These are phyloP conservation scores for Plutomurus gul DNA, from an alignment of 1,140 invertebrate genomes.

Conservation along the genomic window DNA sequence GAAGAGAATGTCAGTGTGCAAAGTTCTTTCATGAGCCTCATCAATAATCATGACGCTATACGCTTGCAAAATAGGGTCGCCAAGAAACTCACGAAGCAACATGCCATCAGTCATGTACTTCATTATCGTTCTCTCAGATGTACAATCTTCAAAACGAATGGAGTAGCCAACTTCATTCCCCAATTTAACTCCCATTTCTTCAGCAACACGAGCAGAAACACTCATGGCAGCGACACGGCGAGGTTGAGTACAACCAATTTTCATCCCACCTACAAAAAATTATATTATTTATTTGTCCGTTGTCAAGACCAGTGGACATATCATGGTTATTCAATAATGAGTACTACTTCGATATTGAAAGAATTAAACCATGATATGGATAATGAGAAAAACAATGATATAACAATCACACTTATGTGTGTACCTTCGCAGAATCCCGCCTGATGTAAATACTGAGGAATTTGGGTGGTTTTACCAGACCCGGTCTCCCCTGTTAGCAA, in stretches of 20 bases:
- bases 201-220: conserved; percentile 72
- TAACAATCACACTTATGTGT: background rate
- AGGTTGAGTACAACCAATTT: conserved; percentile 78
- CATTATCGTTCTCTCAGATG: conserved; percentile 66
- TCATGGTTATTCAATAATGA: background rate
- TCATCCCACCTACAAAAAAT: conserved; percentile 68
- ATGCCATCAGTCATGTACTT: conserved; percentile 99
- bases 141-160: conserved; percentile 80
- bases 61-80: conserved; percentile 90
- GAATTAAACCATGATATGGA: background rate
- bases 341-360: background rate
- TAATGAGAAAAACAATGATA: background rate
- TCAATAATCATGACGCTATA: conserved; percentile 99
- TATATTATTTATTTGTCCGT: no score
- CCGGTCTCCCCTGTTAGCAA: conserved; percentile 75
- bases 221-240: conserved; percentile 79
- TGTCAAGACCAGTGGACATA: background rate
- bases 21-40: conserved; percentile 97
- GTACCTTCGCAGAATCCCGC: conserved; percentile 75
- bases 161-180: conserved; percentile 76
- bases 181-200: conserved; percentile 73
- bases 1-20: conserved; percentile 98
- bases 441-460: conserved; percentile 95
- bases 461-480: conserved; percentile 97
- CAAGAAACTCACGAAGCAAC: conserved; percentile 93